Percentiles rank a stretch among this genome's conserved stretches.
phyloP scores from a whole-genome alignment of 2,888 invertebrate species.

The Aspidiotus rigidus region DNA sequence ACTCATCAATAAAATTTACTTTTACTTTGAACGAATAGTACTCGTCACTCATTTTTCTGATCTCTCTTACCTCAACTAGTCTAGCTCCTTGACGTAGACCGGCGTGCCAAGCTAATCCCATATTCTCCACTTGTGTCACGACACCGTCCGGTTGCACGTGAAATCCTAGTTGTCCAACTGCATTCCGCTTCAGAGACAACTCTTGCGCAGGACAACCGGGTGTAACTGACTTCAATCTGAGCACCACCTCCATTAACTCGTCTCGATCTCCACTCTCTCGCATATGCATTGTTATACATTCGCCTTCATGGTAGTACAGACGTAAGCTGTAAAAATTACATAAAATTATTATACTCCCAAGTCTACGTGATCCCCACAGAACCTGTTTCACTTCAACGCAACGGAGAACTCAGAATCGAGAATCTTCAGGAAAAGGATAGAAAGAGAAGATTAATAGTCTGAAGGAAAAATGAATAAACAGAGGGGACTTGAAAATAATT shows the following conservation, averaged over 20 bases:
- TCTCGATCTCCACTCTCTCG: conserved; percentile 59
- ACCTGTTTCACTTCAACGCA: too few species aligned
- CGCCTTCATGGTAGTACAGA: conserved; percentile 87
- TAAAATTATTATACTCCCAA: too few species aligned
- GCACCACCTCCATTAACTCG: conserved; percentile 65
- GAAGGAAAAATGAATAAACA: too few species aligned
- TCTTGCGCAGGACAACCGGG: conserved; percentile 68
- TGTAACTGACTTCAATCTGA: conserved; percentile 70
- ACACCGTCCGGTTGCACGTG: conserved; percentile 88
- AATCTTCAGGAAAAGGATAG: too few species aligned
- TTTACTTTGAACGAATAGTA: background rate
- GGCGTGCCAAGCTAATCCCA: conserved; percentile 62
- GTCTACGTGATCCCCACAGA: too few species aligned
- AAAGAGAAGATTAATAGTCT: too few species aligned
- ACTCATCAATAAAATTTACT: background rate
- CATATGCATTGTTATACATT: conserved; percentile 74
- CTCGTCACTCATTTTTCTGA: background rate
- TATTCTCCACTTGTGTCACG: conserved; percentile 81
- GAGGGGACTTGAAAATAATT: too few species aligned
- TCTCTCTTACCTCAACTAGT: conserved; percentile 59
- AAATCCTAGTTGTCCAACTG: conserved; percentile 71
- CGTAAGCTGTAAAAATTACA: conserved; percentile 51
- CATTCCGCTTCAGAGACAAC: conserved; percentile 68
- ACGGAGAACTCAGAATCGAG: too few species aligned
- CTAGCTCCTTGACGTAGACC: conserved; percentile 84